A percentile compares a stretch with the other conserved stretches of the same genome.
Conservation (phyloP, 2,888 invertebrate genomes). For the Andrena dorsata region DNA sequence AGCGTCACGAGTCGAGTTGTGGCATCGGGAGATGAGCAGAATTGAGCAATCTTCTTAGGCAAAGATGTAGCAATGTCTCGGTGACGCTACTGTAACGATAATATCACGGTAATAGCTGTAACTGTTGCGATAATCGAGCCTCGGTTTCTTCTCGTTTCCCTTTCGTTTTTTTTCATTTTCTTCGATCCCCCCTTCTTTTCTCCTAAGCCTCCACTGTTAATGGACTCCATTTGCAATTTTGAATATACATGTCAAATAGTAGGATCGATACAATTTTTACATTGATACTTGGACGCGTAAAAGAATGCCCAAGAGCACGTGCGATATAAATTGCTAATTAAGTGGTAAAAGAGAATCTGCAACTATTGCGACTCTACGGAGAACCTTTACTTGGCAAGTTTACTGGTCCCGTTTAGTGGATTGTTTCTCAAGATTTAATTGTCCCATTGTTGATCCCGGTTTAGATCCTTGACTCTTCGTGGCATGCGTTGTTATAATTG, state of each 20-base stretch:
- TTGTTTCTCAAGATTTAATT: conserved; percentile 60
- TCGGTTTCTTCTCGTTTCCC: conserved; percentile 40
- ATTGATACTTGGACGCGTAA: neutral
- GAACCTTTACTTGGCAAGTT: conserved; percentile 26
- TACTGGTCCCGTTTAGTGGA: conserved; percentile 30
- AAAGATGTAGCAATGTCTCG: conserved; percentile 65
- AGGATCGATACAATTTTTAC: too few species aligned
- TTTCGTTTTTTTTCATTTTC: conserved; percentile 3
- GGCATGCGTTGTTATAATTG: conserved; percentile 21
- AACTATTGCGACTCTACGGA: conserved; percentile 13
- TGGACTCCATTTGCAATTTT: too few species aligned
- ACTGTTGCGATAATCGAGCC: conserved; percentile 66
- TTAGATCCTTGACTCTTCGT: conserved; percentile 22
- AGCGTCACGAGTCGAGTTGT: conserved; percentile 24
- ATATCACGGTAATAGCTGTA: conserved; percentile 67
- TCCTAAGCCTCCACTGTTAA: neutral
- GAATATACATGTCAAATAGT: too few species aligned
- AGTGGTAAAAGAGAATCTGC: neutral
- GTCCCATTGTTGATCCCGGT: conserved; percentile 45
- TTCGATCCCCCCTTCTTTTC: neutral
- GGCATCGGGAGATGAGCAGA: conserved; percentile 56
- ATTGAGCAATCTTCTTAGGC: conserved; percentile 61
- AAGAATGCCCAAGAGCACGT: neutral
- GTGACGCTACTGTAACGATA: conserved; percentile 70
- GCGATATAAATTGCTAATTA: neutral